These are phyloP conservation scores for Cerastis leucographa DNA, from an alignment of 2,888 invertebrate species.

Conservation along the genomic window DNA sequence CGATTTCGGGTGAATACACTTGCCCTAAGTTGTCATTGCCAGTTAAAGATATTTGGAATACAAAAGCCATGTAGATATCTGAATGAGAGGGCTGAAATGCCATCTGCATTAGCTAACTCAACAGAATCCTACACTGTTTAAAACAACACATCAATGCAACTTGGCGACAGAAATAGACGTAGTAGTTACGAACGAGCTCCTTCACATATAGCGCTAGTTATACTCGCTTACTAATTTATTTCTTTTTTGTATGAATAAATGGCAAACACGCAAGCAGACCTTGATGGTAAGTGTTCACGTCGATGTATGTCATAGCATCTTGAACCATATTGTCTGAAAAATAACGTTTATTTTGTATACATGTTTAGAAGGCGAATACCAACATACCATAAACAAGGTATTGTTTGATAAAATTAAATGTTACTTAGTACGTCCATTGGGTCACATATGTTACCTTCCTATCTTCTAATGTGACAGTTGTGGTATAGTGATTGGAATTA, in stretches of 20 bases:
- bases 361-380: background rate
- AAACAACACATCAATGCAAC: too few relatives aligned
- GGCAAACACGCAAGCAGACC: slow-evolving; percentile 5
- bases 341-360: background rate
- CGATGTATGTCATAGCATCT: background rate
- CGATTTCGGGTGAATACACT: too few relatives aligned
- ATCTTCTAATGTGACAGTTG: background rate
- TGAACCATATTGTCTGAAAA: background rate
- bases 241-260: slow-evolving; percentile 12
- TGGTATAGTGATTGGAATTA: background rate
- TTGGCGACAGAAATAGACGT: background rate
- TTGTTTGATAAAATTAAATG: background rate
- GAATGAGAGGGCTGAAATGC: background rate
- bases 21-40: background rate
- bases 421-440: background rate
- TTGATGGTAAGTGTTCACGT: slow-evolving; percentile 13
- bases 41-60: background rate
- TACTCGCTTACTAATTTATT: background rate
- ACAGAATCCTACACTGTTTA: background rate
- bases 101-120: background rate
- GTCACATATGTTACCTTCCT: background rate
- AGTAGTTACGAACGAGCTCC: background rate
- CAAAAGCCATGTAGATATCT: background rate
- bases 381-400: too few relatives aligned
- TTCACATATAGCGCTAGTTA: background rate